phyloP scores from a whole-genome alignment of 2,797 vertebrate species.

The Telmatherina bonti region DNA sequence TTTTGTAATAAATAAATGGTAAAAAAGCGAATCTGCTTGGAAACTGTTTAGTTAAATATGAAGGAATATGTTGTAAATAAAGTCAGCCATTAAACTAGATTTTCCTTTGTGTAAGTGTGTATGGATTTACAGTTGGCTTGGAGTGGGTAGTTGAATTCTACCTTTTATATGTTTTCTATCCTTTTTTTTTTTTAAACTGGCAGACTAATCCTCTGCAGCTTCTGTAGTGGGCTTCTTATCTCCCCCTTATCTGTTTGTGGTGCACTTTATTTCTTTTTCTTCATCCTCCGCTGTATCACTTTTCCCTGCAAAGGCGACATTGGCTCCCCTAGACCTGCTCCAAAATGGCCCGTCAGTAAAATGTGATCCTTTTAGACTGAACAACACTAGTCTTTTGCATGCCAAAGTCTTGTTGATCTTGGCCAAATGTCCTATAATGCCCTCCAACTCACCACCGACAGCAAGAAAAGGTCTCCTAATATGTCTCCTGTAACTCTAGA shows the following conservation, averaged over 20 bases:
- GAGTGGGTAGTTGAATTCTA: constrained; percentile 29
- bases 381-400: constrained; percentile 68
- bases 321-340: constrained; percentile 64
- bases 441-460: constrained; percentile 73
- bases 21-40: neutral
- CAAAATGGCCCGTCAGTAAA: constrained; percentile 82
- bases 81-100: constrained; percentile 6
- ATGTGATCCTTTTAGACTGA: constrained; percentile 81
- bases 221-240: constrained; percentile 62
- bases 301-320: constrained; percentile 80
- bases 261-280: constrained; percentile 73
- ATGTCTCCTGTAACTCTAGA: constrained; percentile 77
- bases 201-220: constrained; percentile 48
- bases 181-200: constrained; percentile 31
- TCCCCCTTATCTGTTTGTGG: constrained; percentile 73
- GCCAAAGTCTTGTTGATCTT: constrained; percentile 73
- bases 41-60: constrained; percentile 11
- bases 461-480: constrained; percentile 72
- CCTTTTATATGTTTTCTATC: constrained; percentile 38
- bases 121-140: constrained; percentile 11
- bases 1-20: neutral
- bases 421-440: constrained; percentile 74
- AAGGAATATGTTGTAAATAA: constrained; percentile 18
- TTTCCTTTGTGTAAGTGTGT: constrained; percentile 12
- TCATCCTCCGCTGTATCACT: constrained; percentile 73